phyloP scores from a whole-genome alignment of 2,797 vertebrate genomes.

The Trachops cirrhosus region DNA sequence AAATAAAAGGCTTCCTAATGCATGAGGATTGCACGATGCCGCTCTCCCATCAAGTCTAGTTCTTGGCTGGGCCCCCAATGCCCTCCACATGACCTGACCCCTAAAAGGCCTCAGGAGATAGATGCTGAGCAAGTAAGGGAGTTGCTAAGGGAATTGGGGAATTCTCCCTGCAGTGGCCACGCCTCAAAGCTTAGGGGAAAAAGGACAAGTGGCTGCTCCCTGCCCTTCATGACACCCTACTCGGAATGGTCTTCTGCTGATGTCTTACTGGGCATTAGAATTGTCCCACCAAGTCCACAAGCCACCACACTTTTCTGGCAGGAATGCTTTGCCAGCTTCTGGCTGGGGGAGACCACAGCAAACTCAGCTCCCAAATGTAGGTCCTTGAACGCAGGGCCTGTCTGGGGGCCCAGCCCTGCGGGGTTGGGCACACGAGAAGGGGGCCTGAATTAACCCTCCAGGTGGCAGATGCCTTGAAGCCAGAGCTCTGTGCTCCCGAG shows the following conservation, averaged over 20 bases:
- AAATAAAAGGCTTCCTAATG: not conserved
- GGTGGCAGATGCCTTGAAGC: not conserved
- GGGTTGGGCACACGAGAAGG: not conserved
- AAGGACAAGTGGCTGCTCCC: not conserved
- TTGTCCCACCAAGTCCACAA: not conserved
- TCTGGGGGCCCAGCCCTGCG: not conserved
- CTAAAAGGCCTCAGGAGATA: not conserved
- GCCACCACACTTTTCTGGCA: no score
- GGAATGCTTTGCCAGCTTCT: not conserved
- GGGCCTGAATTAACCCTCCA: not conserved
- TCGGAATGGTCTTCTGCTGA: not conserved
- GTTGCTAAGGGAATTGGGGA: not conserved
- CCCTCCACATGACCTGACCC: not conserved
- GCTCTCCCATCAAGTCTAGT: not conserved
- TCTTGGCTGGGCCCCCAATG: not conserved
- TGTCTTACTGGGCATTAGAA: not conserved
- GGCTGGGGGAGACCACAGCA: not conserved
- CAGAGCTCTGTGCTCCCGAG: not conserved
- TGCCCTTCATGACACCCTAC: not conserved
- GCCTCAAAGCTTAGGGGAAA: not conserved
- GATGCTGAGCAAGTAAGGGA: not conserved
- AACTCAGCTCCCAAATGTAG: not conserved
- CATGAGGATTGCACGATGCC: not conserved
- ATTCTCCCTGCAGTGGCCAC: not conserved
- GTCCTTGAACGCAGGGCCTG: not conserved